Conservation (phyloP, 2,113 vertebrate species). For the Natator depressus region DNA sequence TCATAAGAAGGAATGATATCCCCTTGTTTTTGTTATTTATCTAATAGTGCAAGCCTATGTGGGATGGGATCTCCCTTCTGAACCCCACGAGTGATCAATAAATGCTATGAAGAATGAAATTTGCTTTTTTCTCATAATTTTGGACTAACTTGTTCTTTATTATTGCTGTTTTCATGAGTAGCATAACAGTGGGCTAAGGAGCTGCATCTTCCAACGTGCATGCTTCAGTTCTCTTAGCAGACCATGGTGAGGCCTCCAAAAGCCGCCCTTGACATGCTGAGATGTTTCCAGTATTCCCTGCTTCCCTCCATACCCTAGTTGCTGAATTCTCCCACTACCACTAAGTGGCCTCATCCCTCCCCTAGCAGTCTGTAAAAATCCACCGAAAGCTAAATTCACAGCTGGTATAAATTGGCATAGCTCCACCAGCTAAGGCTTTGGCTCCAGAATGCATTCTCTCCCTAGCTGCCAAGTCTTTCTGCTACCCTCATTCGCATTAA, state of each 20-base stretch:
- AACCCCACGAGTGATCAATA: not conserved
- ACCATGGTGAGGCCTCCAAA: not conserved
- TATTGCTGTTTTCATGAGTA: not conserved
- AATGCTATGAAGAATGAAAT: not conserved
- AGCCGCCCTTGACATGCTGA: not conserved
- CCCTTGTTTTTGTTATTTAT: not conserved
- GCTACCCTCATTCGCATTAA: conserved; percentile 40
- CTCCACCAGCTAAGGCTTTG: not conserved
- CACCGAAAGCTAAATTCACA: conserved; percentile 3
- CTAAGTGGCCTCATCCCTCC: not conserved
- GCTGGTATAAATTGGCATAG: not conserved
- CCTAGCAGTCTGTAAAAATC: not conserved
- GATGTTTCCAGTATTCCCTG: not conserved
- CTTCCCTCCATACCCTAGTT: not conserved
- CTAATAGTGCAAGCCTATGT: not conserved
- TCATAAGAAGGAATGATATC: not conserved
- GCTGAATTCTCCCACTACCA: not conserved
- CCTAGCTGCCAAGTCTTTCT: not conserved
- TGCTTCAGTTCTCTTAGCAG: not conserved
- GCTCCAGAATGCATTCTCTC: not conserved
- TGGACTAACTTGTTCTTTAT: not conserved
- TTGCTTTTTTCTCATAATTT: not conserved
- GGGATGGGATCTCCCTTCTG: not conserved
- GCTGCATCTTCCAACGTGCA: not conserved
- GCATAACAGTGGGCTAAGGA: not conserved